Conservation (phyloP, 2,113 vertebrate genomes). For the Tychaedon coryphoeus region DNA sequence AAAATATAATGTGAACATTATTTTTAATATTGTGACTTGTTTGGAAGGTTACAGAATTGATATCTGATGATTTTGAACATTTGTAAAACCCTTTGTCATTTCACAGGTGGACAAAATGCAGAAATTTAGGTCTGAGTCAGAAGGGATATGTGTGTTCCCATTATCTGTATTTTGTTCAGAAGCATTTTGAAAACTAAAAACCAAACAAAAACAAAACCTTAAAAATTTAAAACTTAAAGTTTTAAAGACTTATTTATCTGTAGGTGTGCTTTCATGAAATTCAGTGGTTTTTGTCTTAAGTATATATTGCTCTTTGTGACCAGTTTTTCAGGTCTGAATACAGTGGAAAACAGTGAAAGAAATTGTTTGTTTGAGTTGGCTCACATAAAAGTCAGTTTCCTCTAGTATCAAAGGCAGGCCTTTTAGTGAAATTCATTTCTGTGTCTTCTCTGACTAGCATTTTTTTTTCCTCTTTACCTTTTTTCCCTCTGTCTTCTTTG, state of each 20-base stretch:
- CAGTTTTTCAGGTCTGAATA: neutral
- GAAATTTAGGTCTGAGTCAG: fast-evolving
- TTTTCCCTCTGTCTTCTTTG: neutral
- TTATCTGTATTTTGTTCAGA: neutral
- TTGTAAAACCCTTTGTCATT: neutral
- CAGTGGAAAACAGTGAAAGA: neutral
- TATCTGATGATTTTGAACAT: neutral
- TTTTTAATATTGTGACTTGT: neutral
- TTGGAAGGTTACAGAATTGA: neutral
- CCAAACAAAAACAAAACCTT: neutral
- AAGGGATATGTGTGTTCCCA: neutral
- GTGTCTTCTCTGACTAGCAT: neutral
- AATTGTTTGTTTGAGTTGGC: neutral
- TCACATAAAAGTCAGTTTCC: neutral
- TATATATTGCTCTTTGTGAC: neutral
- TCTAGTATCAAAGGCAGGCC: neutral
- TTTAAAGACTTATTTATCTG: neutral
- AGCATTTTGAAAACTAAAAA: neutral
- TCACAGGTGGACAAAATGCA: neutral
- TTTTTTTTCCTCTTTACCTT: neutral
- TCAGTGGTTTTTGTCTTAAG: neutral
- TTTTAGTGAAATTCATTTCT: neutral
- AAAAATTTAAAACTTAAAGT: neutral
- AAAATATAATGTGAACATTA: neutral
- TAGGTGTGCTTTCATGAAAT: neutral